Conservation (phyloP, 2,888 invertebrate genomes). For the Branchellion lobata region DNA sequence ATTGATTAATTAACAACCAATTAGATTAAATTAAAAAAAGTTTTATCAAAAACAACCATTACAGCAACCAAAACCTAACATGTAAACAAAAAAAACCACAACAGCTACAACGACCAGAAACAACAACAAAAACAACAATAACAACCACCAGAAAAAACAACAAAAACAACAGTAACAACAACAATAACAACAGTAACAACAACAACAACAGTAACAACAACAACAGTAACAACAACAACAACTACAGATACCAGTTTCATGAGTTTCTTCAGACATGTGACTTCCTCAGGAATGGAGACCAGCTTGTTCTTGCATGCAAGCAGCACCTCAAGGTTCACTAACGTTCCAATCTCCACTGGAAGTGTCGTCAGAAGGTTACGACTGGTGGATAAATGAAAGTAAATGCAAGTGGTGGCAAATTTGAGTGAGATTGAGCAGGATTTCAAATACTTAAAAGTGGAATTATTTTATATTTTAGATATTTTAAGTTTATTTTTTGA, state of each 20-base stretch:
- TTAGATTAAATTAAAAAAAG: too few species aligned
- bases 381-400: conserved; percentile 67
- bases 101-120: neutral
- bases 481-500: neutral
- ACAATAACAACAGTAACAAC: neutral
- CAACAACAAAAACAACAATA: neutral
- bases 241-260: conserved; percentile 71
- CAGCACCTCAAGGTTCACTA: conserved; percentile 72
- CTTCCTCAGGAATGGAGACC: conserved; percentile 82
- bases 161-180: neutral
- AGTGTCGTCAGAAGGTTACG: conserved; percentile 84
- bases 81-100: too few species aligned
- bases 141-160: neutral
- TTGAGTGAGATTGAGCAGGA: too few species aligned
- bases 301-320: conserved; percentile 84
- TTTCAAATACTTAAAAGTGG: neutral
- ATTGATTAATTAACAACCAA: too few species aligned
- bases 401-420: too few species aligned
- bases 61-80: too few species aligned
- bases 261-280: conserved; percentile 74
- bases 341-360: conserved; percentile 80
- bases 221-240: neutral
- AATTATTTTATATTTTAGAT: neutral
- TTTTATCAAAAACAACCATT: too few species aligned
- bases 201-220: neutral